Evolutionary conservation across 2,797 vertebrate species (phyloP), one percentile per base, ranked within the genome.

Genomic region (Aeoliscus strigatus): DNA sequence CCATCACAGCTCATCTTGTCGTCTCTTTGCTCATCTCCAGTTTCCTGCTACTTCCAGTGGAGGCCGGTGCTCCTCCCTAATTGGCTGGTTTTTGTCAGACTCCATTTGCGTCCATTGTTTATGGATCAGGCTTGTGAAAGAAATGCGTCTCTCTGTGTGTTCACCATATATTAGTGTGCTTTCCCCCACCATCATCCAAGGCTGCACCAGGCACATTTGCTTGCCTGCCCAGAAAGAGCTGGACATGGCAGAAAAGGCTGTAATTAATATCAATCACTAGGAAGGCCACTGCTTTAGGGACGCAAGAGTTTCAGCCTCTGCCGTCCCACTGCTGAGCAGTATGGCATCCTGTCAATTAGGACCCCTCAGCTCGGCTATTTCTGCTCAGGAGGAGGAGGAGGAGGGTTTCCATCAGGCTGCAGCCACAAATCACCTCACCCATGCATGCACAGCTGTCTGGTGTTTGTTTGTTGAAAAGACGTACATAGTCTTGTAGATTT

Each of bases 231-330:
- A 69, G 46, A 41, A 67, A 67, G 68, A n/a, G 45, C 49, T 37
- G 28, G 27, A 64, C 71, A 71, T 79, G 70, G 28, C 42, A 57
- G 49, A 28, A 50, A 66, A 45, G 35, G 33, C 47, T 37, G 29
- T 77, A 70, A 76, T 77, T 76, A 73, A 59, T 66, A 76, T 76
- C 72, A 62, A 60, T 69, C 50, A 52, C 56, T 46, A 68, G 32
- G 49, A 65, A 57, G 70, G 55, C 33, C 64, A 59, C 49, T 66
- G 67, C 30, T n/a, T 60, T 39, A 71, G 53, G 54, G 57, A 28
- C 24, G 33, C 50, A 51, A 39, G 43, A 51, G 55, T 50, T 60
- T 51, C 44, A 57, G 53, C 47, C 35, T 62, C 46, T 38, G 36
- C 29, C 21, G 13, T 37, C 35, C 50, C 26, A 12, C 37, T 29